Evolutionary conservation across 1,140 invertebrate genomes (phyloP).

Genomic region (Dinothrombium tinctorium): DNA sequence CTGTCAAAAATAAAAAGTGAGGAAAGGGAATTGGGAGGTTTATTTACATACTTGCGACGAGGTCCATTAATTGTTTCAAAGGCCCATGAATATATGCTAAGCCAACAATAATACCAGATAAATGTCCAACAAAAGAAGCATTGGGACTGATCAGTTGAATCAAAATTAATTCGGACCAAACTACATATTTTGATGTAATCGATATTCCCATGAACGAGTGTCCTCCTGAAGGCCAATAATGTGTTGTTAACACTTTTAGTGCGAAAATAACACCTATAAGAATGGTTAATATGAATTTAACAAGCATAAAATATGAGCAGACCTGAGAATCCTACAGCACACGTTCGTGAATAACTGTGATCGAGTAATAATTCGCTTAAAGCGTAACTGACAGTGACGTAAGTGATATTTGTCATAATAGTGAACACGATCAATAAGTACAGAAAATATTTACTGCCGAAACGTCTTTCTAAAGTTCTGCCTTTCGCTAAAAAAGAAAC

Average conservation of each 20-base stretch:
- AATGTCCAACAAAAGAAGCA: conserved; percentile 34
- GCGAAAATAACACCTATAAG: conserved; percentile 33
- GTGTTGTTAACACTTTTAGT: conserved; percentile 35
- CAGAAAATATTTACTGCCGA: conserved; percentile 31
- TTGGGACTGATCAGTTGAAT: conserved; percentile 38
- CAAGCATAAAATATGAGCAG: neutral
- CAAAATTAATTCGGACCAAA: conserved; percentile 39
- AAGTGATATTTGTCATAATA: conserved; percentile 27
- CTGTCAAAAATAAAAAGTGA: too few relatives aligned
- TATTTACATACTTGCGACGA: too few relatives aligned
- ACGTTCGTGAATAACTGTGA: conserved; percentile 25
- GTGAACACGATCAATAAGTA: conserved; percentile 30
- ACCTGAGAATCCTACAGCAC: conserved; percentile 41
- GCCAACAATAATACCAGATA: conserved; percentile 42
- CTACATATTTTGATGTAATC: conserved; percentile 30
- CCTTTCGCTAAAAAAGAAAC: conserved; percentile 40
- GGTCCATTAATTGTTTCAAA: conserved; percentile 29
- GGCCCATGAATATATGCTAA: conserved; percentile 35
- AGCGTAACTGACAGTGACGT: conserved; percentile 24
- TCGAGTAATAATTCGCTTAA: conserved; percentile 15
- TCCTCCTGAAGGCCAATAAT: conserved; percentile 22
- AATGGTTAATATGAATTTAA: neutral
- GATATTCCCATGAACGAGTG: conserved; percentile 23
- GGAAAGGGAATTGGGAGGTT: too few relatives aligned
- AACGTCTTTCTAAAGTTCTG: conserved; percentile 28